Conservation (phyloP, 2,888 invertebrate species). For the Empis livida region DNA sequence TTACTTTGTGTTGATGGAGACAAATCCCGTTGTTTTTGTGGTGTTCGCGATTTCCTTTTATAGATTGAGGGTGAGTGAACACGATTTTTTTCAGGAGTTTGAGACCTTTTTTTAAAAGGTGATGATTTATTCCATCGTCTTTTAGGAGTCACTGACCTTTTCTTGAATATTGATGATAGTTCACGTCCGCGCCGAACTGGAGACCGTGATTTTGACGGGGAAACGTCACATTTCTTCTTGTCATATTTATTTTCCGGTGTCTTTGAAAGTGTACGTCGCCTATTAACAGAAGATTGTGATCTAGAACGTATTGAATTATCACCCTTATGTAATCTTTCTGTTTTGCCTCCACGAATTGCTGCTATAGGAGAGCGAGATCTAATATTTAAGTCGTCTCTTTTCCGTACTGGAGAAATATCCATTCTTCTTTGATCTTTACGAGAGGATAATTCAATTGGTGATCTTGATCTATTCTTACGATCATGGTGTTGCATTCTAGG, state of each 20-base stretch:
- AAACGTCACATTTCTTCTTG: background rate
- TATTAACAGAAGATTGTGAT: background rate
- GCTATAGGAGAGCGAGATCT: background rate
- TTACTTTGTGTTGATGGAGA: background rate
- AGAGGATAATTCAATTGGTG: too few species aligned
- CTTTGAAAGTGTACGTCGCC: background rate
- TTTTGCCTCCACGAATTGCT: slow-evolving; percentile 1
- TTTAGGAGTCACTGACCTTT: slow-evolving; percentile 11
- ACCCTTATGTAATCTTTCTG: background rate
- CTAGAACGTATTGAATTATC: background rate
- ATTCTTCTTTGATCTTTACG: background rate
- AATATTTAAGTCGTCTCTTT: slow-evolving; percentile 3
- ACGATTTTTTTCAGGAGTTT: background rate
- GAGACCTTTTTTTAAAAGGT: slow-evolving; percentile 2
- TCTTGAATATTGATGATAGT: slow-evolving; percentile 12
- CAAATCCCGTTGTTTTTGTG: background rate
- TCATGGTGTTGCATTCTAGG: too few species aligned
- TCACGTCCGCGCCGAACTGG: slow-evolving; percentile 14
- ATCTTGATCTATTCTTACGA: too few species aligned
- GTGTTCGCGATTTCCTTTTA: slow-evolving; percentile 4
- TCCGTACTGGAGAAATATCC: background rate
- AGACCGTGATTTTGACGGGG: slow-evolving; percentile 10
- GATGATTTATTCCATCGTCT: slow-evolving; percentile 7
- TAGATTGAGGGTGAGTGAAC: slow-evolving; percentile 1
- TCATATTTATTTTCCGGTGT: background rate